phyloP scores from a whole-genome alignment of 1,140 invertebrate genomes.

The Gonioctena quinquepunctata region DNA sequence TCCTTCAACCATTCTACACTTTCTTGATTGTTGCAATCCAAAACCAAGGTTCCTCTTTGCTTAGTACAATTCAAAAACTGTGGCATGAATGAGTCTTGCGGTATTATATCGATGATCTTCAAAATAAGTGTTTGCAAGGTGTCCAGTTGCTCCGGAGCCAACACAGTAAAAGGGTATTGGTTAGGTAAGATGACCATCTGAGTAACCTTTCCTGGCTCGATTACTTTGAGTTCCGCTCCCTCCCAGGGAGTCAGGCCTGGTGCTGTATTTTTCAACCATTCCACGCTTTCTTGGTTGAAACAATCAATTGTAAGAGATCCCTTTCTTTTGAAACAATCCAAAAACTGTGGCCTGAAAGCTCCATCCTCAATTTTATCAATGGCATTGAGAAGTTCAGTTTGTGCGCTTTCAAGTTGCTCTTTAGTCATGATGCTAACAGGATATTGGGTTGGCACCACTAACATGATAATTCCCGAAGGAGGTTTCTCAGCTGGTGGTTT shows the following conservation, averaged over 20 bases:
- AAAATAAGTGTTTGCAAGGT: not conserved
- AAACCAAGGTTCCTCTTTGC: not conserved
- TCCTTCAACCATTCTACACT: slow-evolving; percentile 6
- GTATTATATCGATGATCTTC: slow-evolving; percentile 2
- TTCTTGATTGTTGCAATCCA: slow-evolving; percentile 6
- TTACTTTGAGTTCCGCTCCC: not conserved
- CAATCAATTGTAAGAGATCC: not conserved
- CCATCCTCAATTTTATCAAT: slow-evolving; percentile 7
- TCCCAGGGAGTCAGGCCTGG: not conserved
- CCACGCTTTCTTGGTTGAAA: not conserved
- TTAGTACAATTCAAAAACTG: slow-evolving; percentile 2
- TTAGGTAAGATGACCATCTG: not conserved
- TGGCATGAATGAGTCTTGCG: not conserved
- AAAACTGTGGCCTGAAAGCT: slow-evolving; percentile 4
- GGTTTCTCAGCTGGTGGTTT: not conserved
- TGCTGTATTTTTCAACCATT: slow-evolving; percentile 8
- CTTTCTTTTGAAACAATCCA: not conserved
- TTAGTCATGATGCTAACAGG: not conserved
- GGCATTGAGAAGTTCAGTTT: not conserved
- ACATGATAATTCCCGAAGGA: not conserved
- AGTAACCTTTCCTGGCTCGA: not conserved
- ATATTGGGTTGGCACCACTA: not conserved
- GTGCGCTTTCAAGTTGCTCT: not conserved
- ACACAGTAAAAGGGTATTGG: slow-evolving; percentile 2
- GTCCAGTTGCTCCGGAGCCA: not conserved